Evolutionary conservation across 2,888 invertebrate genomes (phyloP).

Genomic region (Oxystoma pomonae): DNA sequence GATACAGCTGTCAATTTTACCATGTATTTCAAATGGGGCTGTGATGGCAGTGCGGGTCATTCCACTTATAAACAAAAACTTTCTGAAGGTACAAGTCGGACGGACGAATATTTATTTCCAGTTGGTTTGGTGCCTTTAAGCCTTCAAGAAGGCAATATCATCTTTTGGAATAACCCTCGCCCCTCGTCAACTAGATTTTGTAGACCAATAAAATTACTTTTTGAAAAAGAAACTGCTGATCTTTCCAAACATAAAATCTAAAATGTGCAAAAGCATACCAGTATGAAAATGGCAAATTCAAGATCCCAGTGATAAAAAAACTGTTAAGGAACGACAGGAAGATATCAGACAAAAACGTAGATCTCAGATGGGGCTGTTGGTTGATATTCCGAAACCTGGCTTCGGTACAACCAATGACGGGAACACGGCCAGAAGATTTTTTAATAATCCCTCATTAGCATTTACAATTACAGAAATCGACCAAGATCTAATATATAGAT

Average conservation of each 20-base stretch:
- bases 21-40: not conserved
- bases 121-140: not conserved
- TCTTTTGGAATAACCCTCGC: not conserved
- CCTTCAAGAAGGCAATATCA: not conserved
- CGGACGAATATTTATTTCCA: not conserved
- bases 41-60: not conserved
- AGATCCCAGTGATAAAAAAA: too few species aligned
- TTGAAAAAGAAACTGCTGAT: not conserved
- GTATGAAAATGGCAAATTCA: too few species aligned
- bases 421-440: too few species aligned
- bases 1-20: not conserved
- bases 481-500: too few species aligned
- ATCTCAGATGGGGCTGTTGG: too few species aligned
- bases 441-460: too few species aligned
- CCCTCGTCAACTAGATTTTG: not conserved
- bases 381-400: too few species aligned
- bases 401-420: too few species aligned
- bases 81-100: not conserved
- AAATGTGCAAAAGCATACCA: not conserved
- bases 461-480: too few species aligned
- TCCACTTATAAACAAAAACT: not conserved
- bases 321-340: too few species aligned
- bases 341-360: too few species aligned
- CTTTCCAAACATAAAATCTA: not conserved
- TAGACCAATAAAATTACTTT: not conserved